Base-by-base conservation (phyloP, 1,140 invertebrate genomes). In the Trichogramma pretiosum region DNA sequence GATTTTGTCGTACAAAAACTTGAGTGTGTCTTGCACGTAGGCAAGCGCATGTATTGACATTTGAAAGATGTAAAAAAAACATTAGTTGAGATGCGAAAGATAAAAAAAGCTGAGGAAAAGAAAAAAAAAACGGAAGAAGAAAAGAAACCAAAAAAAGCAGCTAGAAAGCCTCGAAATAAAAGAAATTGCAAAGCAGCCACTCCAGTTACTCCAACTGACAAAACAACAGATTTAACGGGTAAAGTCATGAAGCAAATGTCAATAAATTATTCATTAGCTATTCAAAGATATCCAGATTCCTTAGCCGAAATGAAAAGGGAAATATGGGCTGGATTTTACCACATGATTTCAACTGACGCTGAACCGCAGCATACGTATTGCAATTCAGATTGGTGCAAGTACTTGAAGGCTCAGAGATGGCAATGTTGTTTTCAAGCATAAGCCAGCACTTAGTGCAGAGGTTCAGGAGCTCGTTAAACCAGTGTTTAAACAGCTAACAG, bases 401-500 rank as follows among this genome's bases (percentile, higher is more conserved):
- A 13, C 17, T 32, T 40, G 9, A 40, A 47, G 18, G 50, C 50
- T 37, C 17, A 38, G 40, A 4, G 28, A 13, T 17, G 24, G 34
- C 23, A 43, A 14, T 18, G 23, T 8, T 46, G 23, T 8, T 46
- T 46, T 23, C 17, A 46, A 37, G 16, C 21, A 41, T 24, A 46
- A 46, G 30, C 37, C 42, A 33, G 26, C 45, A 40, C 32, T 49
- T 5, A 43, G 34, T 38, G n/a, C 13, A 30, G 37, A 45, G 39
- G 40, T 56, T 3, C 38, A 47, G 37, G 28, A 48, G 35, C 36
- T 14, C 24, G 42, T 53, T 17, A 53, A 56, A 37, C 42, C 49
- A n/a, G 34, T 56, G 14, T 56, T 45, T 43, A 32, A 42, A 53
- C 28, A 44, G 23, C 39, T 53, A 19, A 37, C 35, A 3, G 14